Evolutionary conservation across 2,888 invertebrate genomes (phyloP), one percentile per base, ranked within the genome.

Genomic region (Schrankia costaestrigalis): DNA sequence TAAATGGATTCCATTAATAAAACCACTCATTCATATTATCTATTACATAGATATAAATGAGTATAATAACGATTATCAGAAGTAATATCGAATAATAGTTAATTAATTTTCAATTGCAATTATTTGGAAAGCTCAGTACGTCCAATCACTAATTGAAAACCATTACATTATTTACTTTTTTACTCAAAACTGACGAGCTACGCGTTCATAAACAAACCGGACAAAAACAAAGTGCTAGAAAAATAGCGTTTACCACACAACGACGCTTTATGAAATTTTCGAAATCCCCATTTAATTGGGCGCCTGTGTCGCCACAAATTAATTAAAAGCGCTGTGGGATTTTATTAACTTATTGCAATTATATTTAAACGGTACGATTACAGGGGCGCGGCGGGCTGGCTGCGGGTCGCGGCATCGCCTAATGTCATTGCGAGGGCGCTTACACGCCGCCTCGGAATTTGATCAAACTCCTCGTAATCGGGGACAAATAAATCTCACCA

Each of bases 331-430:
- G 74, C 67, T 66, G 68, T 58, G 71, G 71, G 71, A 73, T 78
- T 79, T 80, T 78, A 81, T 82, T 78, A 82, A 82, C 78, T 83
- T 85, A 82, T 83, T 78, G 78, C 78, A 78, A 82, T 82, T 79
- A 83, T 76, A 79, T 81, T 81, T 80, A 78, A 80, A 76, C 72
- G 78, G 59, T 56, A 57, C 72, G 71, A 78, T 81, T 78, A 76
- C 64, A 49, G 63, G 62, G 63, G 56, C 53, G 61, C 47, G 52
- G 54, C 56, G 56, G 48, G 26, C 11, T 37, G 50, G 54, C 33
- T 52, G 33, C 42, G 41, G 42, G 56, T 57, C 59, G 51, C 48
- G 49, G 54, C 56, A 46, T 53, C 52, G 60, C 56, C 64, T 74
- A 72, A 76, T 68, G 56, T 70, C 69, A 63, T 65, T 59, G 56